Evolutionary conservation across 1,140 invertebrate genomes (phyloP), one percentile per base, ranked within the genome.

Genomic region (Neodiprion lecontei): DNA sequence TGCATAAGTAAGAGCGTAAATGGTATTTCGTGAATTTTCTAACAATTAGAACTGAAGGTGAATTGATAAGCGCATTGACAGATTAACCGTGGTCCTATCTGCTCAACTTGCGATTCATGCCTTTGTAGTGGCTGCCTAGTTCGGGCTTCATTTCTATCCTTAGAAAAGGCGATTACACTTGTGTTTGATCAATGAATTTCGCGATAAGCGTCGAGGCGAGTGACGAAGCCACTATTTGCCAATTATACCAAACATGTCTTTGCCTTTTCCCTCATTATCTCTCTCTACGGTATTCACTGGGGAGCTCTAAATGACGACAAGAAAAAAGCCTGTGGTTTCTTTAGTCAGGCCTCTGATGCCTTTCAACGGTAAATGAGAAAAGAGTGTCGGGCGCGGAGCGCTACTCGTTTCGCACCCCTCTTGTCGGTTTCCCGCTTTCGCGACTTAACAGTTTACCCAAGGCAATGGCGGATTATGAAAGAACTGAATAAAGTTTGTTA

Each of bases 261-360:
- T 40, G 28, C 69, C 9, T 17, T 17, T 48, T 69, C 14, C 17
- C 49, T 40, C 68, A 8, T 1, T 69, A 28, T 4, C 10, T 14
- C 8, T 74, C 23, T 65, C 17, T 21, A 48, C 69, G 53, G 74
- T 75, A 71, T 67, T 67, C 61, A 71, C 17, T 23, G 61, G 72
- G 76, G 73, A 75, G 70, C 68, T 66, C 68, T 76, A 75, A 79
- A 79, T 78, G 78, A 78, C 76, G 74, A 78, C 65, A 81, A 77
- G 76, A 80, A 47, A 80, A 75, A 72, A 76, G 75, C 79, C 73
- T 70, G 74, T 76, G 76, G 40, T 79, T 77, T 82, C 78, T 78
- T 82, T 82, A 75, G 70, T 72, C 48, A 50, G 69, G 73, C 73
- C 53, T 61, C 53, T 61, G 74, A 49, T 78, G 73, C 74, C 75